These are phyloP conservation scores for Galendromus occidentalis DNA, from an alignment of 1,140 invertebrate genomes.

Conservation along the genomic window DNA sequence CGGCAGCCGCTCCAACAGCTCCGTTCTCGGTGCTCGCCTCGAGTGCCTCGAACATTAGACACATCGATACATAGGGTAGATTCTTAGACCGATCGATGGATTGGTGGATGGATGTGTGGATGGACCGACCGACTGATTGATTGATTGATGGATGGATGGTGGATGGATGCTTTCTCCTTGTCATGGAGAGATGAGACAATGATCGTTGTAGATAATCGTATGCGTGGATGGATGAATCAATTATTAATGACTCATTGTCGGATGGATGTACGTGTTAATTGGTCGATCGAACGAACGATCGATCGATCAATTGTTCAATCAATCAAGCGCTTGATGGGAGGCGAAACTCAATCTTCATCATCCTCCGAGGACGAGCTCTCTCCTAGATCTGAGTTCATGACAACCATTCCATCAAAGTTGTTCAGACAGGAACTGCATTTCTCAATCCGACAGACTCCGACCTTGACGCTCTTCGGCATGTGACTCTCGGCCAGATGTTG, in stretches of 20 bases:
- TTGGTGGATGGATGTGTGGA: too few relatives aligned
- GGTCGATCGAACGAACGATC: not conserved
- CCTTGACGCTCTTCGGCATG: conserved; percentile 17
- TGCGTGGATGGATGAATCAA: not conserved
- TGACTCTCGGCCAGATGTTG: conserved; percentile 18
- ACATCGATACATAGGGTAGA: too few relatives aligned
- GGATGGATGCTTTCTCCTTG: too few relatives aligned
- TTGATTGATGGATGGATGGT: too few relatives aligned
- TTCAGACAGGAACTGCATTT: conserved; percentile 20
- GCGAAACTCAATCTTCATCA: conserved; percentile 14
- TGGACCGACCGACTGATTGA: too few relatives aligned
- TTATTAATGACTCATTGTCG: not conserved
- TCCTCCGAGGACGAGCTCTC: conserved; percentile 18
- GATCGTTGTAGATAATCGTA: too few relatives aligned
- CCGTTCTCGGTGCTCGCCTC: too few relatives aligned
- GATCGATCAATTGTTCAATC: not conserved
- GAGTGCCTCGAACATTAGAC: too few relatives aligned
- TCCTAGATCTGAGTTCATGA: conserved; percentile 16
- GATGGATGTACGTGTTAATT: not conserved
- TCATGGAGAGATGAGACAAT: too few relatives aligned
- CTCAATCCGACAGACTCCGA: conserved; percentile 20
- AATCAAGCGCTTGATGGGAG: not conserved
- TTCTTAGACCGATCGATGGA: too few relatives aligned
- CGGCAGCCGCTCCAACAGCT: too few relatives aligned
- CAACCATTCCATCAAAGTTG: conserved; percentile 18